Conservation (phyloP, 2,113 vertebrate genomes). For the Cololabis saira region DNA sequence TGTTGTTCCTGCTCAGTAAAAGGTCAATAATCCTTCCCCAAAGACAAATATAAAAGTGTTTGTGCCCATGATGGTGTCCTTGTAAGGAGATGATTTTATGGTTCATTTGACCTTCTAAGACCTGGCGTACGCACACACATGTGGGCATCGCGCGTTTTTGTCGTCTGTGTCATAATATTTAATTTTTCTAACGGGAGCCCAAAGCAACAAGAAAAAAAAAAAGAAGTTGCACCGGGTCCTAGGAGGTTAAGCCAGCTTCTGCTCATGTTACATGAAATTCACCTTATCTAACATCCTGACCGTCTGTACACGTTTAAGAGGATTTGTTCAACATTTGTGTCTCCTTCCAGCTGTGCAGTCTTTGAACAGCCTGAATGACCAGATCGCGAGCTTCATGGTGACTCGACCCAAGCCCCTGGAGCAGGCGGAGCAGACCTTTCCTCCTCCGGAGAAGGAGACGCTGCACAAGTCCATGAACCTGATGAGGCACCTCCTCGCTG, state of each 20-base stretch:
- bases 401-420: conserved; percentile 85
- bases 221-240: no score
- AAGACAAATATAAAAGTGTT: conserved; percentile 8
- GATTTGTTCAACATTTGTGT: conserved; percentile 24
- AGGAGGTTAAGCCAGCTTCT: no score
- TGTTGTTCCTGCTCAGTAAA: conserved; percentile 28
- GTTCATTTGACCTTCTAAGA: conserved; percentile 1
- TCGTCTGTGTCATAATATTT: no score
- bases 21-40: conserved; percentile 4
- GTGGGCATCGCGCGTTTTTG: no score
- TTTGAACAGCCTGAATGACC: conserved; percentile 90
- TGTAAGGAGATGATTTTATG: conserved; percentile 15
- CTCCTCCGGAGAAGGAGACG: conserved; percentile 86
- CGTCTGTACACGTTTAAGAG: background rate
- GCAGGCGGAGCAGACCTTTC: conserved; percentile 81
- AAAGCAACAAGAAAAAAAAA: no score
- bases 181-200: no score
- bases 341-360: conserved; percentile 87
- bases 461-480: conserved; percentile 89
- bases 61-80: background rate
- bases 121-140: no score
- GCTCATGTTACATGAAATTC: no score
- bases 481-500: conserved; percentile 92
- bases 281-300: no score
- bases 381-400: conserved; percentile 92